These are phyloP conservation scores for Sebastes cheni DNA, from an alignment of 2,797 vertebrate genomes.

Conservation along the genomic window DNA sequence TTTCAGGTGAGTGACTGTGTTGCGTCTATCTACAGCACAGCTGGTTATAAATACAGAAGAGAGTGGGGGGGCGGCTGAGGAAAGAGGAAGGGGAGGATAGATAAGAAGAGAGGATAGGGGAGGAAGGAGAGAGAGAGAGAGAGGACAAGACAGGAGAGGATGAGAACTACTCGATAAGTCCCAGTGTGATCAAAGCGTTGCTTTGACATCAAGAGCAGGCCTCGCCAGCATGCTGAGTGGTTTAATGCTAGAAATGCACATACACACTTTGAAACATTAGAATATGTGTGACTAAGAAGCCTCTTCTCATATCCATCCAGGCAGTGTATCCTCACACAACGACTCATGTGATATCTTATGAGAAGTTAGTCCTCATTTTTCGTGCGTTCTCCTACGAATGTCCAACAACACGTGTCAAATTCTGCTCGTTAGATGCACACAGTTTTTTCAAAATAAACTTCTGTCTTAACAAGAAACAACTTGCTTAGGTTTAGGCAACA, in stretches of 20 bases:
- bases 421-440: no score
- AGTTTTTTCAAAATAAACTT: neutral
- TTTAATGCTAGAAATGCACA: conserved; percentile 36
- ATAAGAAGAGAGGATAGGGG: neutral
- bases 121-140: neutral
- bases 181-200: conserved; percentile 64
- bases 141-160: conserved; percentile 43
- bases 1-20: conserved; percentile 1
- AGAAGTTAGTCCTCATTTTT: neutral
- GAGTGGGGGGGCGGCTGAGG: neutral
- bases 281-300: conserved; percentile 33
- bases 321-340: neutral
- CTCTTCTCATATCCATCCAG: conserved; percentile 28
- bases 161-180: conserved; percentile 60
- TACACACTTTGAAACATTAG: conserved; percentile 37
- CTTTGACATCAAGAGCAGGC: conserved; percentile 59
- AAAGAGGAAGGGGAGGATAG: neutral
- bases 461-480: neutral
- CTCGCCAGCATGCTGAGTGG: conserved; percentile 54
- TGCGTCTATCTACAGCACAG: neutral
- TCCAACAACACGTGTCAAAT: no score
- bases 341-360: no score
- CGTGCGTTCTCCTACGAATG: neutral
- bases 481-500: no score
- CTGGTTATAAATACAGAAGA: neutral